Evolutionary conservation across 2,113 vertebrate species (phyloP), one percentile per base, ranked within the genome.

Genomic region (Glareola pratincola): DNA sequence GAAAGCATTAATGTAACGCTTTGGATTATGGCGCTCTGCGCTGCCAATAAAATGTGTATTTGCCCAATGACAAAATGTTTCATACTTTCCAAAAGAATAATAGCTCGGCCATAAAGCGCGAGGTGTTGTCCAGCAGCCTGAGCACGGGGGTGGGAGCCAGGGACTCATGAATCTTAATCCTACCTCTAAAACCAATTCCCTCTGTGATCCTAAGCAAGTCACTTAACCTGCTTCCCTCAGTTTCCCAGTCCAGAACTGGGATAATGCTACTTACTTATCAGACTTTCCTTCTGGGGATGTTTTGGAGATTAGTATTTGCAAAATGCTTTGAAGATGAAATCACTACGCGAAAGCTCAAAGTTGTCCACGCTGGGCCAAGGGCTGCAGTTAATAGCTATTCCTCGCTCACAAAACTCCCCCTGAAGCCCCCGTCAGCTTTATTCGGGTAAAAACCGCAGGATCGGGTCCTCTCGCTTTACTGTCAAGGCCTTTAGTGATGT

Each of bases 291-390:
- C 92, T 93, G 95, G 79, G 82, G 85, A 85, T 96, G 94, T 95
- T 96, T 93, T 95, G 83, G 88, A 88, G 92, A 95, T 92, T 80
- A 92, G 68, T 90, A 86, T 92, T 96, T 85, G 79, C 90, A 94
- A 94, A 96, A 94, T 93, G 93, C 96, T 97, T 97, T 95, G 92
- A 96, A 96, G 91, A 95, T 97, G 95, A 95, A 94, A 96, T 96
- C 92, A 97, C 80, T 75, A 83, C 79, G 59, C 66, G 6, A 91
- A 92, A 67, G 72, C 76, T 50, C 12, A 3, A 51, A 16, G 39
- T 57, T 76, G 92, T 27, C 87, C 80, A 72, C 0, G 0, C 68
- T 20, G 73, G 90, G 79, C 93, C 83, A 95, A 90, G 64, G 51
- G 71, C 68, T 95, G 74, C 54, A 91, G 91, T 75, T 91, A 86